Evolutionary conservation across 2,888 invertebrate genomes (phyloP), one percentile per base, ranked within the genome.

Genomic region (Hecatera dysodea): DNA sequence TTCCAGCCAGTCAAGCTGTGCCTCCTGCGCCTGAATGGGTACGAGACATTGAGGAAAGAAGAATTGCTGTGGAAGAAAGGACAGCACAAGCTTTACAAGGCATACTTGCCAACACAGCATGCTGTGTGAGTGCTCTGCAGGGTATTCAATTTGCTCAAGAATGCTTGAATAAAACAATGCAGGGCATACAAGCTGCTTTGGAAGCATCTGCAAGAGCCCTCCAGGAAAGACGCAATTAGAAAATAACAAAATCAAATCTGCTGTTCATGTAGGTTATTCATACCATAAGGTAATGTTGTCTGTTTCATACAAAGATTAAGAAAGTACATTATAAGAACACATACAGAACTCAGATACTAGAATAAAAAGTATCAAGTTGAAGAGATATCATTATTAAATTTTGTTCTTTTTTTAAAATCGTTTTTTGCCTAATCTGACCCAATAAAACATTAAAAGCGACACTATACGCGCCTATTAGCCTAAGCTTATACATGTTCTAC

Each of bases 41-140:
- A 46, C 33, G 36, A 44, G 15, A 53, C 0, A 76, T 68, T 27
- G 68, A 74, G 22, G 42, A 67, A 68, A 67, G 55, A 44, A 44
- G 39, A 61, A 76, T 67, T 22, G 55, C 48, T 36, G 42, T n/a
- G 2, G 72, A 66, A 66, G 53, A 75, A 46, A 53, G 27, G 33
- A 64, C 75, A 64, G 75, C 56, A 48, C 48, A 19, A 56, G 65
- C 75, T 12, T 46, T 73, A 27, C 75, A 73, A 0, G 67, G 67
- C 29, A 67, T 75, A 55, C 59, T 66, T 5, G 44, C 56, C 15
- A 75, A 74, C 48, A 75, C 72, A n/a, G 66, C 65, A 65, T 75
- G 50, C 12, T 65, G 66, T 74, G 74, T 53, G 33, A 72, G 11
- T 22, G 24, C 71, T 11, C 53, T 74, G n/a, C 63, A 63, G 46